Base-by-base conservation (phyloP, 2,797 vertebrate genomes). In the Pteronotus mesoamericanus region DNA sequence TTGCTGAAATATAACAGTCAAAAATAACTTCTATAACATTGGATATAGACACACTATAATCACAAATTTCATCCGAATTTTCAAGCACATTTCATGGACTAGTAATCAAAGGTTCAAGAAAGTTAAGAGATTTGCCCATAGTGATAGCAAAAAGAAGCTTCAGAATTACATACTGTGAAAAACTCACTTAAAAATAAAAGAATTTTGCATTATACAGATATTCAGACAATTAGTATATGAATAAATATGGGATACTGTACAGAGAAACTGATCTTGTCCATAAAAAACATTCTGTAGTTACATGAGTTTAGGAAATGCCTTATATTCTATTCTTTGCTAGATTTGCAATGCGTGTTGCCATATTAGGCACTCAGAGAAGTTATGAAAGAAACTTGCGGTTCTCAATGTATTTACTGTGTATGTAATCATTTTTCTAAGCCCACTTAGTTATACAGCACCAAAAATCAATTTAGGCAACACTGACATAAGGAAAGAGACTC, bases 341-440 rank as follows among this genome's bases (percentile, higher is more conserved):
- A 69, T 92, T 34, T 95, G 59, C 22, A 97, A 95, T 4, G n/a
- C 42, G 77, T 21, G 48, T 80, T 95, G 89, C 26, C 34, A 18
- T 75, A 72, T 66, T 34, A 90, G 78, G 82, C 10, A 48, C 84
- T 79, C 46, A 74, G 10, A 89, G 79, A 71, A 16, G 19, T 78
- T 85, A 51, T 79, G 4, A 16, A 94, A 22, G 24, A 83, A 93
- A 94, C 44, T 48, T 88, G 15, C 46, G 69, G 39, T 37, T 95
- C 92, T 71, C 57, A 75, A 61, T 46, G 5, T 92, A 85, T 91
- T 94, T 68, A n/a, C 12, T n/a, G 3, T 85, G 55, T 39, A 85
- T 18, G 9, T 57, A 74, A 87, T 90, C 83, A 55, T 68, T 95
- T 94, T 96, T 92, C 86, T 82, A 97, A 88, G 89, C 61, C n/a